Percentiles rank a stretch among this genome's conserved stretches.
phyloP scores from a whole-genome alignment of 2,888 invertebrate species.

The Helleia helle region DNA sequence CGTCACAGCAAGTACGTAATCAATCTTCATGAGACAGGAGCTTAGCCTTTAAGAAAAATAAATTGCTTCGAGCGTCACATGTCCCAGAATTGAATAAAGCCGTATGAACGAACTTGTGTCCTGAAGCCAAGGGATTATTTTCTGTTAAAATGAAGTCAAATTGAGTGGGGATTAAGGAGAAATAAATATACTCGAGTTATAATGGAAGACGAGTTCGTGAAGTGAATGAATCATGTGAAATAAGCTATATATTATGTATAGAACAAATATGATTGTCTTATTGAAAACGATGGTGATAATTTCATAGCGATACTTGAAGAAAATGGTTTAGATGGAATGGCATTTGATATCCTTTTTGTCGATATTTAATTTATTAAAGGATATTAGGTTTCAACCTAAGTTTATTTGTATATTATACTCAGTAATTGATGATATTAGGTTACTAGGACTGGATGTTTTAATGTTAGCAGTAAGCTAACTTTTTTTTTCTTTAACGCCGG shows the following conservation, averaged over 20 bases:
- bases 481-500: no score
- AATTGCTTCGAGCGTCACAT: slow-evolving; percentile 33
- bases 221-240: background rate
- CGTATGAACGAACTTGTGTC: background rate
- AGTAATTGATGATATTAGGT: no score
- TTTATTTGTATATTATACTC: no score
- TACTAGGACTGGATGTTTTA: no score
- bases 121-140: background rate
- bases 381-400: no score
- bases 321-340: no score
- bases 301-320: no score
- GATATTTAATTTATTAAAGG: no score
- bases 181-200: background rate
- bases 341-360: no score
- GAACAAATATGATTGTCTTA: no score
- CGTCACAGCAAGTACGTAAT: slow-evolving; percentile 48
- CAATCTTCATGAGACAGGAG: slow-evolving; percentile 56
- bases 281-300: no score
- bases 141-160: slow-evolving; percentile 1
- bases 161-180: background rate
- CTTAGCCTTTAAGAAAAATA: slow-evolving; percentile 57
- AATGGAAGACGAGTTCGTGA: background rate
- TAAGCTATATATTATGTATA: background rate
- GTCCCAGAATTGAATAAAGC: slow-evolving; percentile 8
- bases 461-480: no score